Base-by-base conservation (phyloP, 2,113 vertebrate genomes). In the Lepisosteus oculatus region DNA sequence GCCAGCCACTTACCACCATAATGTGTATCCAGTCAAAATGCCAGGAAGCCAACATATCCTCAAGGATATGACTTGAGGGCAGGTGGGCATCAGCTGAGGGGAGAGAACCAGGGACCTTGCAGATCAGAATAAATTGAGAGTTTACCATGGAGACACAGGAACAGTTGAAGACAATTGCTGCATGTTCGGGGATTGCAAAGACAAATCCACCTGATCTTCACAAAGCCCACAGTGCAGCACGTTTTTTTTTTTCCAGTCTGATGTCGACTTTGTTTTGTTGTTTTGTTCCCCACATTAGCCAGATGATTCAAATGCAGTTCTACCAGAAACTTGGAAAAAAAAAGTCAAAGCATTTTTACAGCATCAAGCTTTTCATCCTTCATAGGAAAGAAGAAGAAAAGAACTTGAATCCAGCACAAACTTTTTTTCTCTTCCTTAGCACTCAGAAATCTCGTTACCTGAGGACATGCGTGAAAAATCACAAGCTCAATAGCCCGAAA, bases 1-100 rank as follows among this genome's bases (percentile, higher is more conserved):
- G 17, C 55, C 66, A 41, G n/a, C 41, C 67, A 93, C 91, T 93
- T 93, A 93, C 91, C 91, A 92, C 87, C 88, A 93, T 90, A 54
- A 86, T 84, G 73, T 81, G 87, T 79, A 93, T 92, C 90, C 89
- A 92, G 81, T 90, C 87, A 91, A 91, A 92, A 87, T 90, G 90
- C 90, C 90, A 93, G 85, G 91, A 93, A 88, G 91, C 88, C 89
- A 92, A 88, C 81, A 90, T 90, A 90, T 91, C 86, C 86, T 90
- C 85, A 68, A 93, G 89, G 88, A 92, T 88, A 91, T 88, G 87
- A 85, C 89, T 88, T 85, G 85, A 87, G 78, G 80, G 85, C 87
- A 87, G 77, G 66, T 82, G 70, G 80, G 79, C 84, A 78, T 88
- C 87, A 72, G 89, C 86, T 81, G 86, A 85, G 72, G 89, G 81